phyloP scores from a whole-genome alignment of 2,797 vertebrate genomes.

The Hydrophis major region DNA sequence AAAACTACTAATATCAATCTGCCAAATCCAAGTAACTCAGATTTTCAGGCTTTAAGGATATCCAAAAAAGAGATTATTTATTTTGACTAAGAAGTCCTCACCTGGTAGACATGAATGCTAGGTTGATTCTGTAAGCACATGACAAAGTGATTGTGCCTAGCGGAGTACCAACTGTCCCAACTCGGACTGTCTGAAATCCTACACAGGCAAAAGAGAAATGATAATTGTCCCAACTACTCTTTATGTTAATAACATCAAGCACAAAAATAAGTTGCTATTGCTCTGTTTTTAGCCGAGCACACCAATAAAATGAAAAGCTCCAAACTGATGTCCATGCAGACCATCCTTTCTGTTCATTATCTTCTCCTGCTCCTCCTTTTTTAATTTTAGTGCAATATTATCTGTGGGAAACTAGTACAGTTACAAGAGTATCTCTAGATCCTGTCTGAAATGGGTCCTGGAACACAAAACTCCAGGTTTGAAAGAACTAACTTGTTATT shows the following conservation, averaged over 20 bases:
- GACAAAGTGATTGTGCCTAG: slow-evolving; percentile 94
- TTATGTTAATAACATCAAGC: not conserved
- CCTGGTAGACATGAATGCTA: slow-evolving; percentile 98
- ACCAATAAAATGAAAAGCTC: not conserved
- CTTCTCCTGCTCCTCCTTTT: not conserved
- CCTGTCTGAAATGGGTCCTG: not conserved
- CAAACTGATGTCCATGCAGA: not conserved
- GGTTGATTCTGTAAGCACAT: slow-evolving; percentile 96
- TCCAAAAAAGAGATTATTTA: slow-evolving; percentile 19
- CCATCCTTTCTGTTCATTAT: not conserved
- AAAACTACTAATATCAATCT: slow-evolving; percentile 38
- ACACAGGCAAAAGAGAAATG: slow-evolving; percentile 38
- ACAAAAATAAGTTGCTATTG: not conserved
- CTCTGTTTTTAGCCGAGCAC: not conserved
- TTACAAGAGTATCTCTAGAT: not conserved
- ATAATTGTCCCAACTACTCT: slow-evolving; percentile 17
- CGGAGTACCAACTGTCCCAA: slow-evolving; percentile 95
- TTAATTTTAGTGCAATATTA: not conserved
- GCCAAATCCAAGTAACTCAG: slow-evolving; percentile 23
- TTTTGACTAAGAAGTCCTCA: slow-evolving; percentile 61
- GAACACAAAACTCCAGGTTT: not conserved
- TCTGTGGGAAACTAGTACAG: not conserved
- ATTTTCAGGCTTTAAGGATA: not conserved
- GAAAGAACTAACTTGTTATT: not conserved
- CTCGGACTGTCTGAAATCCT: slow-evolving; percentile 97